Evolutionary conservation across 2,888 invertebrate genomes (phyloP).

Genomic region (Entomobrya multifasciata): DNA sequence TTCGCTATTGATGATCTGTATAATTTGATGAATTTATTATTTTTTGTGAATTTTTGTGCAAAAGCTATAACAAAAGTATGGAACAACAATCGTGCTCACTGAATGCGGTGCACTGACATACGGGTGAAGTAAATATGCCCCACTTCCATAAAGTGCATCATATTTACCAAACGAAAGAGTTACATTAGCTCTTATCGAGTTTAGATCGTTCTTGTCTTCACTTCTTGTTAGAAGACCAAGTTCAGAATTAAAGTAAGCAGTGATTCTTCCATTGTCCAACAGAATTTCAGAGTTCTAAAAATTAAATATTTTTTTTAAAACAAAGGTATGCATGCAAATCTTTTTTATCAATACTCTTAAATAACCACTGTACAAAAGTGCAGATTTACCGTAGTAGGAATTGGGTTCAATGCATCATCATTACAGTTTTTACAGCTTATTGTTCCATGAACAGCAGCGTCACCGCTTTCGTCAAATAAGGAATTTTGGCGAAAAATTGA

Average conservation of each 20-base stretch:
- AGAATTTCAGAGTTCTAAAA: not conserved
- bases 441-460: not conserved
- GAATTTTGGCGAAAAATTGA: conserved; percentile 12
- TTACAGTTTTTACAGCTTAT: conserved; percentile 43
- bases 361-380: no score
- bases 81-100: no score
- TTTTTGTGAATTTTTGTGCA: not conserved
- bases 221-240: not conserved
- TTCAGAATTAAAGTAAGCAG: not conserved
- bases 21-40: not conserved
- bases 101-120: not conserved
- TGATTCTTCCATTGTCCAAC: not conserved
- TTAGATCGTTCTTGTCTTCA: not conserved
- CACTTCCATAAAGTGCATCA: conserved; percentile 30
- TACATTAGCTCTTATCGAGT: not conserved
- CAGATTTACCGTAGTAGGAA: no score
- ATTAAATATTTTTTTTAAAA: no score
- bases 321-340: no score
- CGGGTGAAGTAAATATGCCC: conserved; percentile 47
- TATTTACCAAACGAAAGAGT: conserved; percentile 35
- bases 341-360: no score
- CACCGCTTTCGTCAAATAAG: not conserved
- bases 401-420: no score
- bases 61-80: no score
- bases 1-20: conserved; percentile 6